A percentile compares a stretch with the other conserved stretches of the same genome.
Conservation (phyloP, 2,888 invertebrate species). For the Lasiommata megera region DNA sequence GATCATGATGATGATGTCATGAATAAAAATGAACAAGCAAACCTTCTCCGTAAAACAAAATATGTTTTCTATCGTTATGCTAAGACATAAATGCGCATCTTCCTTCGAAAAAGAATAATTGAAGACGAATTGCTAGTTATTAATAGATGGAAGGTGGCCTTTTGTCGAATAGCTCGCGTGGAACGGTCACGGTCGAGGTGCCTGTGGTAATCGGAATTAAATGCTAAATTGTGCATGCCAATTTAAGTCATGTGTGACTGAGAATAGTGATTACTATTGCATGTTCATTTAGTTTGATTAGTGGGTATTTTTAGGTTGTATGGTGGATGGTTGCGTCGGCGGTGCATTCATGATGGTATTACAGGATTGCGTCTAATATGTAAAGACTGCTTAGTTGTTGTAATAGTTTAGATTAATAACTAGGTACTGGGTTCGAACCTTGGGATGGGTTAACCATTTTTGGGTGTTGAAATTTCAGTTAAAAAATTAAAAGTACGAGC, state of each 20-base stretch:
- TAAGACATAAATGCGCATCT: neutral
- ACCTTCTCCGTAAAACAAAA: no score
- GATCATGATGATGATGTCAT: no score
- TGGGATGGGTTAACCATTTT: no score
- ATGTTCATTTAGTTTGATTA: neutral
- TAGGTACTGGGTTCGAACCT: no score
- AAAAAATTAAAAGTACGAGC: no score
- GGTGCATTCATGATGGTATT: no score
- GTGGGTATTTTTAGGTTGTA: neutral
- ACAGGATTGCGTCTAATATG: no score
- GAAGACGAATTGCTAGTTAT: slow-evolving; percentile 16
- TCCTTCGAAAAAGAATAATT: neutral
- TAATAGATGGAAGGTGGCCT: slow-evolving; percentile 23
- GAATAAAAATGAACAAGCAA: no score
- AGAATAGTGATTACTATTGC: neutral
- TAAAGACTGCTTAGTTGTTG: no score
- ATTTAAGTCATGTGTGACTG: neutral
- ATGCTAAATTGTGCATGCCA: neutral
- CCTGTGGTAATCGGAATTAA: neutral
- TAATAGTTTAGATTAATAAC: no score
- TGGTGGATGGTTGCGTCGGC: neutral
- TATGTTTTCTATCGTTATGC: no score
- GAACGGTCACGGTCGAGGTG: slow-evolving; percentile 31
- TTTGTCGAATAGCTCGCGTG: slow-evolving; percentile 16
- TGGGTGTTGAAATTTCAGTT: no score